Evolutionary conservation across 2,888 invertebrate species (phyloP).

Genomic region (Bruchidius siliquastri): DNA sequence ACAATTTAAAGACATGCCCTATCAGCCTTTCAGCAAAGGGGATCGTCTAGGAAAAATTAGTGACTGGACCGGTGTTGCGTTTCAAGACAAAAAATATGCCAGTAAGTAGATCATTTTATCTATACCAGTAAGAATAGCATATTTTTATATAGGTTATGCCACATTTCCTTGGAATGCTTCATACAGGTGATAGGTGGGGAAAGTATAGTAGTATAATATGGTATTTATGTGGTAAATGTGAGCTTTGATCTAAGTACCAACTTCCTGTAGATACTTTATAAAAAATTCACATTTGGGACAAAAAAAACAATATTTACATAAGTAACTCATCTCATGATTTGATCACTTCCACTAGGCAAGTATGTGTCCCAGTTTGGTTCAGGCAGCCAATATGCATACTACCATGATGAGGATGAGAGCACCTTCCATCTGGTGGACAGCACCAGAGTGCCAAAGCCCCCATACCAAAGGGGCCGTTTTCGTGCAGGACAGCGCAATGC

Average conservation of each 20-base stretch:
- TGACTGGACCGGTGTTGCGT: constrained; percentile 94
- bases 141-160: neutral
- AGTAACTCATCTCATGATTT: no score
- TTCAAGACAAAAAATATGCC: constrained; percentile 89
- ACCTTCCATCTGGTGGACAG: constrained; percentile 98
- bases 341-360: constrained; percentile 60
- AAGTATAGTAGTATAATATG: no score
- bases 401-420: constrained; percentile 97
- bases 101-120: constrained; percentile 68
- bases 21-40: constrained; percentile 98
- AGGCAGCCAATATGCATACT: constrained; percentile 96
- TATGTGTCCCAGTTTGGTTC: constrained; percentile 90
- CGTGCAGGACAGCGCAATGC: constrained; percentile 74
- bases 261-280: no score
- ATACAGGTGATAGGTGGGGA: no score
- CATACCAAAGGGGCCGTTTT: constrained; percentile 89
- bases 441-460: constrained; percentile 81
- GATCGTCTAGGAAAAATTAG: constrained; percentile 98
- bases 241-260: no score
- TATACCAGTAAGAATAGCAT: neutral
- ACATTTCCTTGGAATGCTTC: no score
- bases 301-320: no score
- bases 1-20: constrained; percentile 94
- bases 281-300: no score
- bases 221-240: no score